Percentiles rank a stretch among this genome's conserved stretches.
Evolutionary conservation across 2,113 vertebrate genomes (phyloP).

Genomic region (Rhineura floridana): DNA sequence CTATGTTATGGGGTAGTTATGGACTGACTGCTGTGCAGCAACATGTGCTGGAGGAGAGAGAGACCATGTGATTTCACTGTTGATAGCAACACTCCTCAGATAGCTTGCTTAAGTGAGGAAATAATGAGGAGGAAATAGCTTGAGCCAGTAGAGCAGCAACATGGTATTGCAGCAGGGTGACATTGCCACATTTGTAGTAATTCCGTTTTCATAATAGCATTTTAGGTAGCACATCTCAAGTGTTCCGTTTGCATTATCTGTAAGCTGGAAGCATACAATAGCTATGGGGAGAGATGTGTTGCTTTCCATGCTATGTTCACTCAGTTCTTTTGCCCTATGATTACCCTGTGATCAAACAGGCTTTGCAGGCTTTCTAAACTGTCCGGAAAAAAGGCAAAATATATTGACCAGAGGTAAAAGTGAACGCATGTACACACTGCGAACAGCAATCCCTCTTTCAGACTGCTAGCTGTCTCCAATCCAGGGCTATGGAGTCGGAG

Average conservation of each 20-base stretch:
- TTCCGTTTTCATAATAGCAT: neutral
- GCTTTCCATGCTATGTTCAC: neutral
- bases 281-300: neutral
- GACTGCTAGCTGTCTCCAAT: neutral
- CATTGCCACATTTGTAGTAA: neutral
- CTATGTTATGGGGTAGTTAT: conserved; percentile 26
- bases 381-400: neutral
- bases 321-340: too few relatives aligned
- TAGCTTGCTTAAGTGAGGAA: conserved; percentile 43
- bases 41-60: conserved; percentile 40
- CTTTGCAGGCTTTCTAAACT: neutral
- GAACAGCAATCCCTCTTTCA: neutral
- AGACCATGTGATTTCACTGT: conserved; percentile 20
- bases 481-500: too few relatives aligned
- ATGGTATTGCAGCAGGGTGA: conserved; percentile 32
- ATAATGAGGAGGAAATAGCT: conserved; percentile 42
- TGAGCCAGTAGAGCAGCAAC: conserved; percentile 43
- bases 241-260: neutral
- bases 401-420: neutral
- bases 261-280: neutral
- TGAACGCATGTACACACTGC: neutral
- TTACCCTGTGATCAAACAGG: neutral
- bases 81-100: conserved; percentile 55
- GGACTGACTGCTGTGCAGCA: conserved; percentile 63
- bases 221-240: neutral